These are phyloP conservation scores for Huso huso DNA, from an alignment of 2,797 vertebrate genomes.

Conservation along the genomic window DNA sequence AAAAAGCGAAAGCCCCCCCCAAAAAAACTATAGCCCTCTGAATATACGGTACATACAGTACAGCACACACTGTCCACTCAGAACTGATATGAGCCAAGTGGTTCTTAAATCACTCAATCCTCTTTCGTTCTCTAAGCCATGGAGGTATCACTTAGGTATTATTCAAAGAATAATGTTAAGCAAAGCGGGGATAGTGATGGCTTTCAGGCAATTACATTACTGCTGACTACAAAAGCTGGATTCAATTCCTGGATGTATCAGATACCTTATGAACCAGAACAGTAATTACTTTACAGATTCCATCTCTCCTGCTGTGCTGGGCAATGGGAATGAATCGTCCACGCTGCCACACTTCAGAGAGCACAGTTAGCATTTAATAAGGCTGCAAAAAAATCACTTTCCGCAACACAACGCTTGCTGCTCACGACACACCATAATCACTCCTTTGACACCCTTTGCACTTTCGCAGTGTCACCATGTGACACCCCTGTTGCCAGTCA, in stretches of 20 bases:
- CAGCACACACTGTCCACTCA: too few species aligned
- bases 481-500: too few species aligned
- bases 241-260: slow-evolving; percentile 37
- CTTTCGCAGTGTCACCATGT: not conserved
- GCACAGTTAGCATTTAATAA: slow-evolving; percentile 7
- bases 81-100: too few species aligned
- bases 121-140: not conserved
- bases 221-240: slow-evolving; percentile 39
- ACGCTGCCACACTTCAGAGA: slow-evolving; percentile 9
- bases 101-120: not conserved
- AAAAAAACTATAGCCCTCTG: too few species aligned
- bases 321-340: slow-evolving; percentile 10
- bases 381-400: not conserved
- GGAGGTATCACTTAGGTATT: not conserved
- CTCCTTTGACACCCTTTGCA: not conserved
- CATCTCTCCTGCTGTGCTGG: slow-evolving; percentile 14
- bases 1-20: too few species aligned
- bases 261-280: slow-evolving; percentile 30
- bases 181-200: slow-evolving; percentile 36
- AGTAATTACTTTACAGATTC: slow-evolving; percentile 24
- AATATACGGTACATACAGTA: too few species aligned
- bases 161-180: slow-evolving; percentile 13
- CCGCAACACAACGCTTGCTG: not conserved
- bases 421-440: not conserved
- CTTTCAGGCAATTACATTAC: slow-evolving; percentile 28